Percentiles rank a stretch among this genome's conserved stretches.
phyloP scores from a whole-genome alignment of 2,113 vertebrate species.

The Accipiter cooperii region DNA sequence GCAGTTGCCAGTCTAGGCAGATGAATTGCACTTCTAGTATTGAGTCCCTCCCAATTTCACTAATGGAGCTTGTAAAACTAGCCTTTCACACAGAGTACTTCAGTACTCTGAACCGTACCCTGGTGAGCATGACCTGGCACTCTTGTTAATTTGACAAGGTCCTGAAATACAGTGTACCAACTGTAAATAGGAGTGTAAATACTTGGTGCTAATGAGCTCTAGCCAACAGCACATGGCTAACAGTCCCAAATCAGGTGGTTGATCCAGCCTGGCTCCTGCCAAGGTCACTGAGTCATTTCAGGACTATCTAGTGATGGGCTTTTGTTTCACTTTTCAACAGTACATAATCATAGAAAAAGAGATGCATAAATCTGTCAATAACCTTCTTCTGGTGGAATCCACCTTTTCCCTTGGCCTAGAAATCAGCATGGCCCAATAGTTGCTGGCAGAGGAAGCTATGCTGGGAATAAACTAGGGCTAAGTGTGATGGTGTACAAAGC shows the following conservation, averaged over 20 bases:
- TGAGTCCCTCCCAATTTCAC: background rate
- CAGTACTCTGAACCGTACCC: background rate
- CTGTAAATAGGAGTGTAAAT: conserved; percentile 30
- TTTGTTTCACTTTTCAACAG: conserved; percentile 6
- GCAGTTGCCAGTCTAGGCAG: background rate
- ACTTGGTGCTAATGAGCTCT: conserved; percentile 22
- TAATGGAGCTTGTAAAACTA: conserved; percentile 28
- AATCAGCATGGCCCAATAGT: background rate
- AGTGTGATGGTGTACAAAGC: background rate
- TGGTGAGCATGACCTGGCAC: background rate
- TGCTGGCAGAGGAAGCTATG: background rate
- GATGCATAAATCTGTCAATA: background rate
- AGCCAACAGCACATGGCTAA: background rate
- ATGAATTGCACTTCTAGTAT: background rate
- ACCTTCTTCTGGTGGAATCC: background rate
- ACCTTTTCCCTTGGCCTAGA: background rate
- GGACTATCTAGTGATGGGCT: background rate
- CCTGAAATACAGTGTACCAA: conserved; percentile 19
- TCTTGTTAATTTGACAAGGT: conserved; percentile 19
- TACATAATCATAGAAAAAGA: background rate
- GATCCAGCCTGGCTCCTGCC: background rate
- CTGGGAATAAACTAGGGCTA: background rate
- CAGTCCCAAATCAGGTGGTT: background rate
- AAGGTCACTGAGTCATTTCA: conserved; percentile 5
- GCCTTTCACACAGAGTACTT: background rate